Evolutionary conservation across 1,140 invertebrate species (phyloP).

Genomic region (Drosophila repleta): DNA sequence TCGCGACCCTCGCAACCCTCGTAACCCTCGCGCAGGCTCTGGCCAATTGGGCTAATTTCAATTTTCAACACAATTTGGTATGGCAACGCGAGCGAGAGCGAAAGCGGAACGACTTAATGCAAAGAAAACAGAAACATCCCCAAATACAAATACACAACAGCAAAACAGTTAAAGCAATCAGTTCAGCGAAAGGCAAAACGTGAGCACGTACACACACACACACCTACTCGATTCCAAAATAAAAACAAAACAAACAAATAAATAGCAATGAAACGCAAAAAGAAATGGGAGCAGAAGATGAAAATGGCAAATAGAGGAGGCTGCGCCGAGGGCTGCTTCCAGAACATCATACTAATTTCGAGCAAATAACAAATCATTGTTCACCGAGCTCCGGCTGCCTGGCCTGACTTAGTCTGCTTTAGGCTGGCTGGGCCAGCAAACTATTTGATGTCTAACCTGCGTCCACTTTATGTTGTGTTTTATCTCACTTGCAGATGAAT

Average conservation of each 20-base stretch:
- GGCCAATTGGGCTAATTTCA: conserved; percentile 65
- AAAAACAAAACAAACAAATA: conserved; percentile 44
- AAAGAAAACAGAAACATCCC: conserved; percentile 26
- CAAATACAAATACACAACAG: conserved; percentile 26
- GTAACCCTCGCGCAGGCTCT: background rate
- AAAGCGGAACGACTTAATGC: conserved; percentile 14
- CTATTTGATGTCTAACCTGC: conserved; percentile 48
- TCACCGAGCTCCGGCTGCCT: background rate
- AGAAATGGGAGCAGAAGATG: background rate
- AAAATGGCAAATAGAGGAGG: conserved; percentile 5
- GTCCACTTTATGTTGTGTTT: conserved; percentile 19
- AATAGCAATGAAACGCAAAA: conserved; percentile 34
- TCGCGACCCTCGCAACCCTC: too few species aligned
- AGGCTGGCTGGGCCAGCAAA: conserved; percentile 3
- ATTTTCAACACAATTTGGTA: conserved; percentile 67
- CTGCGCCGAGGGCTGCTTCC: conserved; percentile 19
- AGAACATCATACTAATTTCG: conserved; percentile 69
- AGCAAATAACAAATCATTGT: conserved; percentile 79
- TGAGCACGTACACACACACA: conserved; percentile 7
- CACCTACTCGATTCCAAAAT: background rate
- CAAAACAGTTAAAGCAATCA: conserved; percentile 68
- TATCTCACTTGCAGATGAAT: conserved; percentile 69
- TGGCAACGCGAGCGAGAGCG: background rate
- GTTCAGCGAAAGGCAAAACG: conserved; percentile 54
- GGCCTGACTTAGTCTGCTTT: too few species aligned